phyloP scores from a whole-genome alignment of 2,888 invertebrate species.

The Leptinotarsa rubiginosa region DNA sequence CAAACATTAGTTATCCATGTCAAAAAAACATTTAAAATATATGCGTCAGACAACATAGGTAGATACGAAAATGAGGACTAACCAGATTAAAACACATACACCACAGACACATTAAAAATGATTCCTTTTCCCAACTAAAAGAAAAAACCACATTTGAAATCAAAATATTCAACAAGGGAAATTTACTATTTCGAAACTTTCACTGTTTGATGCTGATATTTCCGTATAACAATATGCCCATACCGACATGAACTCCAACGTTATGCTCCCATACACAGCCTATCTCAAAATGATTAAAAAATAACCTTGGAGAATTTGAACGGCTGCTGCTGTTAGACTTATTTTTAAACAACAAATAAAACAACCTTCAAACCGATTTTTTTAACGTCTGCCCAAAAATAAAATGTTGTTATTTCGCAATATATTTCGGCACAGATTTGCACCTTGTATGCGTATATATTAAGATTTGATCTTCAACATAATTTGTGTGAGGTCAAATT shows the following conservation, averaged over 20 bases:
- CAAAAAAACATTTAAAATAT: no score
- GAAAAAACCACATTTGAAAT: no score
- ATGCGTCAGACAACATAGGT: no score
- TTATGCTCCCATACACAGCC: background rate
- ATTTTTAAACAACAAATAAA: constrained; percentile 12
- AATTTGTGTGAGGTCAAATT: background rate
- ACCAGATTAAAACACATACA: no score
- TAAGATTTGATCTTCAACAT: background rate
- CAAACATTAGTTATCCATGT: no score
- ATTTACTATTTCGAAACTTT: no score
- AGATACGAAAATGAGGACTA: no score
- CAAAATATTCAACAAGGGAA: no score
- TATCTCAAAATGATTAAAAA: constrained; percentile 1
- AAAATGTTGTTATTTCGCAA: background rate
- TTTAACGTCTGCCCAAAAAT: constrained; percentile 6
- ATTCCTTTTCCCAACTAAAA: no score
- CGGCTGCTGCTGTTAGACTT: constrained; percentile 8
- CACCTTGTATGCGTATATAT: constrained; percentile 11
- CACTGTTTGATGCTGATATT: no score
- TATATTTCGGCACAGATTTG: background rate
- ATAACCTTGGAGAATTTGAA: background rate
- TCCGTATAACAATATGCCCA: background rate
- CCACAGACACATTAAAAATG: no score
- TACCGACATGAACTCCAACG: background rate
- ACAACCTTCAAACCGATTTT: constrained; percentile 17